Evolutionary conservation across 2,888 invertebrate species (phyloP).

Genomic region (Pollenia angustigena): DNA sequence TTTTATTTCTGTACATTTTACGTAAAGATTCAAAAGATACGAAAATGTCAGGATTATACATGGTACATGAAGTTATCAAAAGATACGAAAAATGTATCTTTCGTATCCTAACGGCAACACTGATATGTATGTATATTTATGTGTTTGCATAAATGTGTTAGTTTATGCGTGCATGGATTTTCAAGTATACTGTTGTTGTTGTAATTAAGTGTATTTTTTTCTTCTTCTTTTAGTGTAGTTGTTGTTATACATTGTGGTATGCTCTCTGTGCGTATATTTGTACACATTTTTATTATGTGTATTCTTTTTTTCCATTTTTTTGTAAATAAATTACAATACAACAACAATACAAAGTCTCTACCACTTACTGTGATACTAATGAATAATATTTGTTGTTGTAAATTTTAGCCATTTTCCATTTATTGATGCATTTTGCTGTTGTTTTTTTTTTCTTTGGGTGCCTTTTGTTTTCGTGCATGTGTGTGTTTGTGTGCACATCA

Average conservation of each 20-base stretch:
- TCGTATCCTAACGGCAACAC: no score
- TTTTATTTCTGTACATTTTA: no score
- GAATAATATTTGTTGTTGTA: slow-evolving; percentile 44
- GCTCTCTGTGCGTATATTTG: background rate
- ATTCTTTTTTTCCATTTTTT: slow-evolving; percentile 20
- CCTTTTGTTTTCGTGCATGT: background rate
- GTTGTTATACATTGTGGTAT: slow-evolving; percentile 50
- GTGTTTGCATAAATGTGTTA: background rate
- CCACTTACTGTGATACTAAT: slow-evolving; percentile 66
- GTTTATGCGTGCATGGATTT: slow-evolving; percentile 1
- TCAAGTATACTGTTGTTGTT: background rate
- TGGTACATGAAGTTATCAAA: no score
- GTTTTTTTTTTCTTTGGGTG: background rate
- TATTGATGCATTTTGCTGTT: slow-evolving; percentile 48
- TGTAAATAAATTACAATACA: slow-evolving; percentile 41
- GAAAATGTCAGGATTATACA: no score
- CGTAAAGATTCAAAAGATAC: no score
- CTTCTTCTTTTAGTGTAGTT: background rate
- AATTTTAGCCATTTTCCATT: slow-evolving; percentile 27
- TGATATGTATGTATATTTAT: background rate
- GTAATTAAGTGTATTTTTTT: background rate
- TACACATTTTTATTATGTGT: slow-evolving; percentile 17
- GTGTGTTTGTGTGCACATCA: background rate
- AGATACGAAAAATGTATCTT: no score
- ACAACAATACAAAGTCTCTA: slow-evolving; percentile 5